Conservation (phyloP, 2,888 invertebrate genomes). For the Lissocephala sabroskyi region DNA sequence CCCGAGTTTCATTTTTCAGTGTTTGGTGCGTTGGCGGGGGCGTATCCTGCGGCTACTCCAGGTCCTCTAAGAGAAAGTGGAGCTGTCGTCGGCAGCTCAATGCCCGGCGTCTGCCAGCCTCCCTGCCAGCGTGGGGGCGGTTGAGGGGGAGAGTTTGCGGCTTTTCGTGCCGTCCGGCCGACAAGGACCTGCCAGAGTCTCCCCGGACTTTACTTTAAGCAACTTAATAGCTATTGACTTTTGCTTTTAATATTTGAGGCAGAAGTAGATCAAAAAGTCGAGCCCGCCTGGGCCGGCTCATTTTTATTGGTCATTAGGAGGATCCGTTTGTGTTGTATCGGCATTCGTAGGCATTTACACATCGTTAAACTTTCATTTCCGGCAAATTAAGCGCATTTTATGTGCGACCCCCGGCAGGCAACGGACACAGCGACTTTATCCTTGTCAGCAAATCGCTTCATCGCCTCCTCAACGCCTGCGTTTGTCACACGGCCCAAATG, state of each 20-base stretch:
- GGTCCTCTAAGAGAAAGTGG: no score
- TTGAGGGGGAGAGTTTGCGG: no score
- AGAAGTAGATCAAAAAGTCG: conserved; percentile 58
- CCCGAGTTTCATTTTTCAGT: no score
- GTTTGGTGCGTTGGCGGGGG: no score
- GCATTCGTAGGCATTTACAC: conserved; percentile 64
- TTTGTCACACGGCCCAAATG: conserved; percentile 25
- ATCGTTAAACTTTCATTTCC: conserved; percentile 65
- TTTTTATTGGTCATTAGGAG: conserved; percentile 62
- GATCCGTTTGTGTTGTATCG: conserved; percentile 56
- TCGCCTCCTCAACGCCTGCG: not conserved
- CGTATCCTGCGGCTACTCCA: no score
- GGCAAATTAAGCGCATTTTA: conserved; percentile 63
- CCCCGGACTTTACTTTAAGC: no score
- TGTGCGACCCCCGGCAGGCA: conserved; percentile 15
- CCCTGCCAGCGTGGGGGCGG: no score
- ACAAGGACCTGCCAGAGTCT: no score
- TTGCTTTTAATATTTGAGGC: conserved; percentile 41
- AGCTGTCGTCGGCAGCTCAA: no score
- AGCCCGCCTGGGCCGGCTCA: conserved; percentile 33
- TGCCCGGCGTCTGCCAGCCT: no score
- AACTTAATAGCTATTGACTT: conserved; percentile 29
- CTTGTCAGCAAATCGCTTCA: conserved; percentile 46
- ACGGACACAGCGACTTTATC: conserved; percentile 5
- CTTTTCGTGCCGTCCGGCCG: no score